Conservation (phyloP, 2,797 vertebrate genomes). For the Acanthis flammea region DNA sequence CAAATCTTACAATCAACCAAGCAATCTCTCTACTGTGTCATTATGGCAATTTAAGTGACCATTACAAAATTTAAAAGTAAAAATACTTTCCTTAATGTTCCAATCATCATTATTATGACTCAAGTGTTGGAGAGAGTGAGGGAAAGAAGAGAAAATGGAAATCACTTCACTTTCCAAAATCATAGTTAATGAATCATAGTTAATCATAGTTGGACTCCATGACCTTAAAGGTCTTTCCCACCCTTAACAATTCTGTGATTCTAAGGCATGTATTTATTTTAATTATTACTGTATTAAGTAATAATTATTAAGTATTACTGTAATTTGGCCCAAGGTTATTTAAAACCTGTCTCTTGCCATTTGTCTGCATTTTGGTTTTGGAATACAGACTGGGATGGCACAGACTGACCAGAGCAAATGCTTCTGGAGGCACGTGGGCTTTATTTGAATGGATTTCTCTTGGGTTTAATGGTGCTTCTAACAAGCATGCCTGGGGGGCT, state of each 20-base stretch:
- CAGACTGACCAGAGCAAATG: background rate
- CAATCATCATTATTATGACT: background rate
- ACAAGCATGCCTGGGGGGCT: accelerated
- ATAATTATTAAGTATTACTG: background rate
- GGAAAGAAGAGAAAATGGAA: background rate
- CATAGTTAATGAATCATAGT: background rate
- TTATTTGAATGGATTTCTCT: background rate
- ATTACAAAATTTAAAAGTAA: background rate
- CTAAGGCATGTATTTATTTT: background rate
- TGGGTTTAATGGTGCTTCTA: background rate
- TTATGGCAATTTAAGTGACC: background rate
- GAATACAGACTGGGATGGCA: background rate
- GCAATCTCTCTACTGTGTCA: background rate
- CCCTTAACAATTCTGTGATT: background rate
- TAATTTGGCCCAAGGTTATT: background rate
- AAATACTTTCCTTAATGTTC: background rate
- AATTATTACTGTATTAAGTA: background rate
- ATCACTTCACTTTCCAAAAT: background rate
- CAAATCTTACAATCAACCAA: background rate
- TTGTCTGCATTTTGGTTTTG: background rate
- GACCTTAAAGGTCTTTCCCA: background rate
- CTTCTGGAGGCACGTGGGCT: accelerated
- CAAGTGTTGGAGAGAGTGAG: background rate
- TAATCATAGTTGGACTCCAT: background rate
- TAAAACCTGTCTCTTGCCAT: background rate